Conservation (phyloP, 2,113 vertebrate species). For the Emydocephalus ijimae region DNA sequence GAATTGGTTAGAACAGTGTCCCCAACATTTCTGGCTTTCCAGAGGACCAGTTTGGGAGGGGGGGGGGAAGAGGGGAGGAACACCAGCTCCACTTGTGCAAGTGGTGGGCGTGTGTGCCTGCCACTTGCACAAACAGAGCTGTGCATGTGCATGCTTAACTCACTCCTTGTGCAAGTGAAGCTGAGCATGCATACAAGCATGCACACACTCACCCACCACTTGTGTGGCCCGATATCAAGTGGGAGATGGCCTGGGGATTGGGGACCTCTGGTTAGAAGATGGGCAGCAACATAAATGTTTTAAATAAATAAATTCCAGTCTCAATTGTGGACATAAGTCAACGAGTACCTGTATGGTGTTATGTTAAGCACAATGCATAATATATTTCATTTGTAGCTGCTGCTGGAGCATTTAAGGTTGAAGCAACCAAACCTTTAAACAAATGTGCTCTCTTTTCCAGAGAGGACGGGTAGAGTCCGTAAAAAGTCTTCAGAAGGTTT, state of each 20-base stretch:
- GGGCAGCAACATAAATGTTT: not conserved
- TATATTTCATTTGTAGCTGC: not conserved
- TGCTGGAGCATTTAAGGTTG: not conserved
- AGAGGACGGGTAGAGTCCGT: constrained; percentile 61
- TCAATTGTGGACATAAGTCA: not conserved
- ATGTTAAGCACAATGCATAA: not conserved
- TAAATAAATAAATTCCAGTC: not conserved
- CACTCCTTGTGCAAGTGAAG: too few species aligned
- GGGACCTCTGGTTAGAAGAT: not conserved
- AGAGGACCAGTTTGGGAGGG: too few species aligned
- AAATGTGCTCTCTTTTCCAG: constrained; percentile 46
- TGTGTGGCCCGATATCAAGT: too few species aligned
- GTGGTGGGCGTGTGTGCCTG: accelerated
- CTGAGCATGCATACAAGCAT: too few species aligned
- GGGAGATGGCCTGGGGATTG: too few species aligned
- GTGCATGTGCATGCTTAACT: too few species aligned
- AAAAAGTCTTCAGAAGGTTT: constrained; percentile 61
- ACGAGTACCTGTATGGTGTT: not conserved
- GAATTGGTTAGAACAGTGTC: not conserved
- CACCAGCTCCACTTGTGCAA: too few species aligned
- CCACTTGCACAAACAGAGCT: too few species aligned
- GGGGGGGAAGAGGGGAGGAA: too few species aligned
- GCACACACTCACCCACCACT: too few species aligned
- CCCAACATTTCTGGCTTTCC: too few species aligned
- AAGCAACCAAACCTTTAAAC: constrained; percentile 14